Base-by-base conservation (phyloP, 1,140 invertebrate genomes). In the Ceratitis capitata region DNA sequence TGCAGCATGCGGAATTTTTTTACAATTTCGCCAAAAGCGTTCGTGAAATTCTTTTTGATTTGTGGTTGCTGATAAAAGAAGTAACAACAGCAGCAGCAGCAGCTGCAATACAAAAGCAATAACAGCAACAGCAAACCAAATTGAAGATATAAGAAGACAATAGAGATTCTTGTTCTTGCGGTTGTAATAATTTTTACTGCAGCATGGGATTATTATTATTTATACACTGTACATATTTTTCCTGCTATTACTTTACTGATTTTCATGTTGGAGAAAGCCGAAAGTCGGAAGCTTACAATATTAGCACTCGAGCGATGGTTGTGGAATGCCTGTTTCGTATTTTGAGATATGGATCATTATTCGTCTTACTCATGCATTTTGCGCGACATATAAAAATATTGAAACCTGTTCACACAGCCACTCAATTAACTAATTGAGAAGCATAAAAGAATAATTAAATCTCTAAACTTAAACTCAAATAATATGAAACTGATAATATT, bases 41-140 rank as follows among this genome's bases (percentile, higher is more conserved):
- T 78, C 39, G 69, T 78, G 69, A 78, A 78, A 78, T 78, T 78
- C 69, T 78, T 78, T 45, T 78, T 78, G 69, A 78, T 78, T 78
- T 78, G 69, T 78, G 42, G 69, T 78, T 78, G 69, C 14, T 78
- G 69, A 78, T 78, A 78, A 78, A 78, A 47, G n/a, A 78, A 78
- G 69, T 78, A 78, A 78, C 69, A 78, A 78, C 69, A 45, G 16
- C 35, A 78, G 69, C 42, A 69, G 61, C 61, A 69, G 61, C 61
- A 35, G 61, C 61, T 32, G 32, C 61, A 35, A 29, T 14, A 69
- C 5, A 35, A 39, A 14, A 19, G 39, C 39, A 35, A 69, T 69
- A 69, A 69, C 35, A 78, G 45, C 69, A 78, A 78, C 32, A 78
- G 16, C 69, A 78, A 14, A 69, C 35, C 6, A 19, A 78, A 23